Evolutionary conservation across 37 sponge, comb jelly and placozoan species (phyloP), one percentile per base, ranked within the genome.

Genomic region (Halisarca cf. caerulea): DNA sequence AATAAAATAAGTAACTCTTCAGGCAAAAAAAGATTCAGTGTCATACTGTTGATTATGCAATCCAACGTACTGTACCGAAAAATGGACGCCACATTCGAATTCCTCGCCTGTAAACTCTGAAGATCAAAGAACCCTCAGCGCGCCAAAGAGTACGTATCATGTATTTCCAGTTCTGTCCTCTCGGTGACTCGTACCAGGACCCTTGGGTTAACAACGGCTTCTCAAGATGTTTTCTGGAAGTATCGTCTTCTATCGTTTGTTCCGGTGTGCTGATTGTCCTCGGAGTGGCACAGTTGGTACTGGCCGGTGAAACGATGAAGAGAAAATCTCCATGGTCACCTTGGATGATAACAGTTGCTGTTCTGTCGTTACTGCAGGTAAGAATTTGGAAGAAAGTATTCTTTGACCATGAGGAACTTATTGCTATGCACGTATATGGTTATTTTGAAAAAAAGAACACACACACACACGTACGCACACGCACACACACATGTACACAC

Each of bases 161-260:
- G 87, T 58, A 80, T 57, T 32, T 93, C 59, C 91, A 80, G 15
- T 82, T 93, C 21, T 93, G 94, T 88, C 73, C 87, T 66, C 86
- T 80, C 42, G 86, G 80, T 1, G 94, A 93, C 45, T 54, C 78
- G 4, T 89, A 93, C 80, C 45, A 59, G 0, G 71, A 80, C 0
- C 58, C 88, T 3, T 93, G 94, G 94, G 75, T 57, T 1, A 25
- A 73, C 59, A 60, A 58, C 28, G 94, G 91, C 0, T 85, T 93
- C 60, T 93, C 94, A 4, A 79, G 94, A 14, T 93, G 94, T 47
- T 93, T 93, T 55, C 83, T 88, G 38, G 84, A 87, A 33, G 35
- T 85, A 0, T 88, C 85, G 2, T 44, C 82, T 42, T 87, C 88
- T 25, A 61, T 93, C 18, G 27, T 80, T 6, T 60, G 73, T 44